Percentiles rank a stretch among this genome's conserved stretches.
phyloP scores from a whole-genome alignment of 2,888 invertebrate species.

The Octodonta nipae region DNA sequence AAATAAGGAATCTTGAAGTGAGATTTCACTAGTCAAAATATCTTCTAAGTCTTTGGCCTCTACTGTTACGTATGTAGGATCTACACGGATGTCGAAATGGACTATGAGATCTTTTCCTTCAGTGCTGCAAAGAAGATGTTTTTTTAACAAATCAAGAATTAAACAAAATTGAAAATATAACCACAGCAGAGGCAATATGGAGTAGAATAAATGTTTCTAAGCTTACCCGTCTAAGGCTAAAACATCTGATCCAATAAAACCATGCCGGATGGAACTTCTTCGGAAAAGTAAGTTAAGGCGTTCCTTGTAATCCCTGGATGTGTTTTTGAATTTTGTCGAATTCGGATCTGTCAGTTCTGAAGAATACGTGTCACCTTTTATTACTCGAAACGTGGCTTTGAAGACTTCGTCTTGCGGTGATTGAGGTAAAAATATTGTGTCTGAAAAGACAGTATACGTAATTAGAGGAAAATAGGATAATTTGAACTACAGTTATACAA shows the following conservation, averaged over 20 bases:
- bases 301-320: conserved; percentile 61
- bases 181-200: no score
- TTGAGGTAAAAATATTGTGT: conserved; percentile 58
- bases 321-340: conserved; percentile 56
- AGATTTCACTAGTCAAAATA: conserved; percentile 54
- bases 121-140: conserved; percentile 35
- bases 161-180: background rate
- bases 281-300: conserved; percentile 61
- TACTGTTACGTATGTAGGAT: conserved; percentile 46
- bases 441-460: no score
- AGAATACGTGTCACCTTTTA: conserved; percentile 55
- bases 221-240: conserved; percentile 73
- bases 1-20: conserved; percentile 42
- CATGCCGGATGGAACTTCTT: conserved; percentile 58
- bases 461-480: no score
- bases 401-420: conserved; percentile 69
- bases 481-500: no score
- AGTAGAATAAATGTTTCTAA: no score
- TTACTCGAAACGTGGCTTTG: conserved; percentile 65
- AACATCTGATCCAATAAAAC: conserved; percentile 67
- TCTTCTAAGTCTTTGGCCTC: conserved; percentile 51
- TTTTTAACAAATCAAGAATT: background rate
- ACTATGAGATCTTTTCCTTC: conserved; percentile 63
- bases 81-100: conserved; percentile 75
- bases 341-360: conserved; percentile 52